These are phyloP conservation scores for Pseudomyrmex sp. DNA, from an alignment of 1,140 invertebrate genomes.

Conservation along the genomic window DNA sequence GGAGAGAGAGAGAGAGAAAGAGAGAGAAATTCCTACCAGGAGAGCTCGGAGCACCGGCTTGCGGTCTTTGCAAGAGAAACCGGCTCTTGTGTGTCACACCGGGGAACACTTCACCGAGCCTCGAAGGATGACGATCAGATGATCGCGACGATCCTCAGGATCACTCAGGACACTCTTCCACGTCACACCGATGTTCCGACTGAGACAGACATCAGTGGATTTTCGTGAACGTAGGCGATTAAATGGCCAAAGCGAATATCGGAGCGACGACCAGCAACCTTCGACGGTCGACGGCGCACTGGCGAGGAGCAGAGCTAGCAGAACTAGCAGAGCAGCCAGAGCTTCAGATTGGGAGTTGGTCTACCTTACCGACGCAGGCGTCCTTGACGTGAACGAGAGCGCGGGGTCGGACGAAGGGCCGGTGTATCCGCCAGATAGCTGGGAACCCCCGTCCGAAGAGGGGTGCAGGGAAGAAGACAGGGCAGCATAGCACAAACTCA, in stretches of 20 bases:
- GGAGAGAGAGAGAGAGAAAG: not conserved
- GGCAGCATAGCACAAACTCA: conserved; percentile 55
- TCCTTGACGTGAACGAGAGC: conserved; percentile 30
- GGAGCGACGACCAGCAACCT: conserved; percentile 59
- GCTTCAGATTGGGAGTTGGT: conserved; percentile 22
- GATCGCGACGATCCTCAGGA: conserved; percentile 9
- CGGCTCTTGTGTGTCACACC: not conserved
- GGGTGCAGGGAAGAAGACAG: not conserved
- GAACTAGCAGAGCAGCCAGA: not conserved
- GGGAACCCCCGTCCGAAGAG: conserved; percentile 23
- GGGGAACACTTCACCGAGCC: conserved; percentile 29
- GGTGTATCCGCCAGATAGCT: conserved; percentile 8
- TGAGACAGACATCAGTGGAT: not conserved
- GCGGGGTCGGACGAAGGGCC: conserved; percentile 25
- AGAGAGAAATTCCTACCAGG: conserved; percentile 8
- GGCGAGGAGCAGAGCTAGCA: conserved; percentile 15
- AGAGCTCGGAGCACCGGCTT: not conserved
- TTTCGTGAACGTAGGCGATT: conserved; percentile 3
- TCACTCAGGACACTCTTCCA: conserved; percentile 7
- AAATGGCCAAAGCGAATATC: not conserved
- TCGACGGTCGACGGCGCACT: conserved; percentile 65
- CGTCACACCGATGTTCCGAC: conserved; percentile 17
- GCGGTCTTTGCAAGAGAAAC: not conserved
- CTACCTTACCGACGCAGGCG: conserved; percentile 62
- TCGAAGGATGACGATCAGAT: not conserved